Conservation (phyloP, 1,140 invertebrate genomes). For the Diachasmimorpha longicaudata region DNA sequence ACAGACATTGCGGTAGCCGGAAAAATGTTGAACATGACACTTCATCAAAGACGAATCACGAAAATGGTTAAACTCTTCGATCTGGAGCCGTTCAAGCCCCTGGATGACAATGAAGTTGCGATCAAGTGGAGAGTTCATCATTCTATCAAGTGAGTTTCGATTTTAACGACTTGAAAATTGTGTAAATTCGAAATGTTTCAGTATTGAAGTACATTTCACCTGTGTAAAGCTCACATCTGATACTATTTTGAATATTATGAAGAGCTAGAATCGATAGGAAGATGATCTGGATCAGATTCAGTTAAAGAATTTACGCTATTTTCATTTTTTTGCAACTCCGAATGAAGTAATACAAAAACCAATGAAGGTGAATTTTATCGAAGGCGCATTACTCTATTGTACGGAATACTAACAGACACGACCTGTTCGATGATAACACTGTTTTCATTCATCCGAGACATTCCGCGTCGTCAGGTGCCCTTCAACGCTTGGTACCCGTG, state of each 20-base stretch:
- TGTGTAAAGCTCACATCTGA: too few relatives aligned
- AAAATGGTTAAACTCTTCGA: neutral
- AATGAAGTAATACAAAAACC: neutral
- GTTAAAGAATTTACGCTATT: too few relatives aligned
- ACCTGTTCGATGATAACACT: neutral
- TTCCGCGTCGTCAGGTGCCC: neutral
- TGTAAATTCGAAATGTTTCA: neutral
- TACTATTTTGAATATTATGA: too few relatives aligned
- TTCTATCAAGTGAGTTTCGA: neutral
- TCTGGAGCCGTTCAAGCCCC: neutral
- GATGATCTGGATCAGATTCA: too few relatives aligned
- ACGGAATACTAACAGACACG: neutral
- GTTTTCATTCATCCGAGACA: neutral
- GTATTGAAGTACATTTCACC: too few relatives aligned
- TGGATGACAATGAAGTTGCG: neutral
- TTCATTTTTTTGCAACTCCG: too few relatives aligned
- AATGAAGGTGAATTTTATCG: neutral
- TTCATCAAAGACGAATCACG: neutral
- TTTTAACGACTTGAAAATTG: neutral
- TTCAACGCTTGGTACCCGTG: neutral
- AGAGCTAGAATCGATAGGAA: too few relatives aligned
- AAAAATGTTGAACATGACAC: slow-evolving; percentile 2
- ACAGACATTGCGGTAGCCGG: neutral
- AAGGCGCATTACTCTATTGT: neutral
- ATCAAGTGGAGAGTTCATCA: neutral